Evolutionary conservation across 1,140 invertebrate genomes (phyloP), one percentile per base, ranked within the genome.

Genomic region (Melanaphis sacchari): DNA sequence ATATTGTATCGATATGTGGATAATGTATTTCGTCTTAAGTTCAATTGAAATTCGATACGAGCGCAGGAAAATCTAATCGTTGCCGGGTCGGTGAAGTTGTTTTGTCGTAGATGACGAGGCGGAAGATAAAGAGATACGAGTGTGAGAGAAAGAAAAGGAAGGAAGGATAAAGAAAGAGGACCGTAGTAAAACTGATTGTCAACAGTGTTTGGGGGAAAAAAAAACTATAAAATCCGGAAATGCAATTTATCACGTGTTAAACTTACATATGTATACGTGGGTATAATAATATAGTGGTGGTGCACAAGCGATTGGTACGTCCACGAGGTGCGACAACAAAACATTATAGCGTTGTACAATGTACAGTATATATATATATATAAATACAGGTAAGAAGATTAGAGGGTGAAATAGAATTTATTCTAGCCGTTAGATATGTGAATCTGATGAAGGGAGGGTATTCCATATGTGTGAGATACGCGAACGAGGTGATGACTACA

Each of bases 221-320:
- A 46, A 84, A 84, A 82, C 36, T 40, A 84, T 40, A 84, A 46
- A n/a, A 87, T 41, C 43, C 15, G 84, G 31, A 36, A 87, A 87
- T 87, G 43, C 18, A 87, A 87, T 87, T 87, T 87, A 87, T 87
- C 85, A 87, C 41, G 31, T 43, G 31, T 22, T 87, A 46, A 87
- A 87, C 43, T 46, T n/a, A 85, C 85, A 84, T 84, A 41, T 84
- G 43, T 36, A n/a, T 46, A 46, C 85, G n/a, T 18, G 38, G 38
- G 8, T 85, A 85, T 40, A 38, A 76, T 66, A 76, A 76, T 76
- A 76, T 76, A n/a, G 59, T n/a, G n/a, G 59, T 76, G 59, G 31
- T 18, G 81, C 38, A 41, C 38, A 85, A 24, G 31, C 22, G 9
- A 82, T 21, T 21, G 22, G 9, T 41, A 41, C 22, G 40, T 84